phyloP scores from a whole-genome alignment of 2,888 invertebrate genomes.

The Autographa gamma region DNA sequence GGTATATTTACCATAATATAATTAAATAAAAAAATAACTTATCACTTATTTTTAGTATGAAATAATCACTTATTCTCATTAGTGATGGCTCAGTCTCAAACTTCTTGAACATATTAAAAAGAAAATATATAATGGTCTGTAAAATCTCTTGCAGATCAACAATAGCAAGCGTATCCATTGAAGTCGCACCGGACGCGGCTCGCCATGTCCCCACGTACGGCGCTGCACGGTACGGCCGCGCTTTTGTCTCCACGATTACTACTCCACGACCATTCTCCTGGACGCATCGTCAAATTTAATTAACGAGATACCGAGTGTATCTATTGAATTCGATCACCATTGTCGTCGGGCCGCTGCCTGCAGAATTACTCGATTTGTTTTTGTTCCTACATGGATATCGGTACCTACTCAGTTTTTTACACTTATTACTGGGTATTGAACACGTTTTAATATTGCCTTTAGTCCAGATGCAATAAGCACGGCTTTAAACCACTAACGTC shows the following conservation, averaged over 20 bases:
- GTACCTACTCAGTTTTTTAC: not conserved
- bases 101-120: too few relatives aligned
- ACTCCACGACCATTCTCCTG: not conserved
- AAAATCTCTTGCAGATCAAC: not conserved
- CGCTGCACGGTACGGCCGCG: not conserved
- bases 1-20: too few relatives aligned
- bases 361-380: not conserved
- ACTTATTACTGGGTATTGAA: not conserved
- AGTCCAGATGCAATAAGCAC: not conserved
- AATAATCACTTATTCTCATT: too few relatives aligned
- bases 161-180: not conserved
- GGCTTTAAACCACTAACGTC: slow-evolving; percentile 2
- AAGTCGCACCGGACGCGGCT: not conserved
- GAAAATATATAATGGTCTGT: too few relatives aligned
- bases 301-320: not conserved
- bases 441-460: not conserved
- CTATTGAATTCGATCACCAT: not conserved
- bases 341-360: not conserved
- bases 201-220: not conserved
- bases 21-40: too few relatives aligned
- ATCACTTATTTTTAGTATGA: too few relatives aligned
- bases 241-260: not conserved
- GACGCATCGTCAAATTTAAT: slow-evolving; percentile 1
- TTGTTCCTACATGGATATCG: not conserved
- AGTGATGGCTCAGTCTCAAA: too few relatives aligned